Conservation (phyloP, 2,113 vertebrate species). For the Climacteris rufus region DNA sequence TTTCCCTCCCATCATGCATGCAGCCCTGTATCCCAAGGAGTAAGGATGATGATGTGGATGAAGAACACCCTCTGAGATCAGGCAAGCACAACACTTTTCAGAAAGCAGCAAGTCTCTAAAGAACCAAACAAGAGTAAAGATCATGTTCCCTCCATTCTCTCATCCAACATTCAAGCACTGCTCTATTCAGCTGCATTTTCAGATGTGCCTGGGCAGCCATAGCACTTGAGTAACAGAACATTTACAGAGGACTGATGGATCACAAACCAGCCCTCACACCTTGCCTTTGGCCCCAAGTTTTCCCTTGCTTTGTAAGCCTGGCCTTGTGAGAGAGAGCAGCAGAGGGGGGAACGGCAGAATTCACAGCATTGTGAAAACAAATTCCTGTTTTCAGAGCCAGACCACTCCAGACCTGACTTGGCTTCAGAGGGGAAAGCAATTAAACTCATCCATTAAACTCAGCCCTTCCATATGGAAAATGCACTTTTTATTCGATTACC, state of each 20-base stretch:
- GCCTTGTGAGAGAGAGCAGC: neutral
- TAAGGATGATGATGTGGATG: neutral
- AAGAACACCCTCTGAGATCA: neutral
- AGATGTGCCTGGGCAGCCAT: neutral
- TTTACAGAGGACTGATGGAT: neutral
- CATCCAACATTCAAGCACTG: neutral
- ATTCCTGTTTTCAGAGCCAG: neutral
- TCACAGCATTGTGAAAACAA: neutral
- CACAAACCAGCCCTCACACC: neutral
- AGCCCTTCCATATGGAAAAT: neutral
- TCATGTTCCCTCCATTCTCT: neutral
- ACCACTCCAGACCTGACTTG: neutral
- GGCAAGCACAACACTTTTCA: neutral
- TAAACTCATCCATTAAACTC: neutral
- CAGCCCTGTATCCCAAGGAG: neutral
- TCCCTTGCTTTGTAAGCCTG: neutral
- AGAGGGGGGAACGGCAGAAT: neutral
- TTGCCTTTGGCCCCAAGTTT: neutral
- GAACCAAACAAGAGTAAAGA: neutral
- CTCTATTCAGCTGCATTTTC: neutral
- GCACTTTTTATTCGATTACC: conserved; percentile 33
- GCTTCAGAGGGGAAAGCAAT: neutral
- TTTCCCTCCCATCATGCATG: neutral
- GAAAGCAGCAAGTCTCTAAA: neutral
- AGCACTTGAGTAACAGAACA: neutral